Evolutionary conservation across 2,797 vertebrate genomes (phyloP).

Genomic region (Myotis findleyi): DNA sequence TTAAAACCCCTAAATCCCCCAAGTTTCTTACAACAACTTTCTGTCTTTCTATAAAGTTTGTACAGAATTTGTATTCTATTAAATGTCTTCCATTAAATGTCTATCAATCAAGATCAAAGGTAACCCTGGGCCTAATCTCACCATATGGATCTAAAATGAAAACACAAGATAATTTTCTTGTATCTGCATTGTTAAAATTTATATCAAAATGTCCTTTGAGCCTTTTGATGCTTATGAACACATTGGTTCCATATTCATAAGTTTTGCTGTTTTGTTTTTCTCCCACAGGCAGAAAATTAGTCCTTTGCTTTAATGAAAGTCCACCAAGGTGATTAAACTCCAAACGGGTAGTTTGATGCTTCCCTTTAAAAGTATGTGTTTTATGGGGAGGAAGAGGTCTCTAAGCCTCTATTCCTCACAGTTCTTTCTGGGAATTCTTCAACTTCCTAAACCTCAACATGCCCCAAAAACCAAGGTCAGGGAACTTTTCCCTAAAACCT

Average conservation of each 20-base stretch:
- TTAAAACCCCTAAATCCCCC: background rate
- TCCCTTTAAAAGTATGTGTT: background rate
- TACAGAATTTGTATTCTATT: background rate
- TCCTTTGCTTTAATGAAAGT: background rate
- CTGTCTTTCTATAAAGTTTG: background rate
- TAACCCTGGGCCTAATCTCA: background rate
- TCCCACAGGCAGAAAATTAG: background rate
- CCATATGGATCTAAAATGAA: background rate
- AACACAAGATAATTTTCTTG: background rate
- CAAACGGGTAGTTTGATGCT: background rate
- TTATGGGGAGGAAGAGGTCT: background rate
- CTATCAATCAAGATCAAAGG: background rate
- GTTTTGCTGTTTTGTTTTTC: background rate
- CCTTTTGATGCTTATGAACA: background rate
- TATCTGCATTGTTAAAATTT: conserved; percentile 26
- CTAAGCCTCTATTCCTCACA: background rate
- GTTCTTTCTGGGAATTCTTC: background rate
- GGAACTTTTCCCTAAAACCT: background rate
- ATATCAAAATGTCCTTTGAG: background rate
- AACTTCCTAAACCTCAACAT: background rate
- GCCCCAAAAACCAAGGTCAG: background rate
- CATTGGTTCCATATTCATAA: conserved; percentile 6
- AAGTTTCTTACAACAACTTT: background rate
- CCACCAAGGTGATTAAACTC: background rate
- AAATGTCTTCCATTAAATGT: background rate